Conservation (phyloP, 2,888 invertebrate genomes). For the Didymodactylos carnosus region DNA sequence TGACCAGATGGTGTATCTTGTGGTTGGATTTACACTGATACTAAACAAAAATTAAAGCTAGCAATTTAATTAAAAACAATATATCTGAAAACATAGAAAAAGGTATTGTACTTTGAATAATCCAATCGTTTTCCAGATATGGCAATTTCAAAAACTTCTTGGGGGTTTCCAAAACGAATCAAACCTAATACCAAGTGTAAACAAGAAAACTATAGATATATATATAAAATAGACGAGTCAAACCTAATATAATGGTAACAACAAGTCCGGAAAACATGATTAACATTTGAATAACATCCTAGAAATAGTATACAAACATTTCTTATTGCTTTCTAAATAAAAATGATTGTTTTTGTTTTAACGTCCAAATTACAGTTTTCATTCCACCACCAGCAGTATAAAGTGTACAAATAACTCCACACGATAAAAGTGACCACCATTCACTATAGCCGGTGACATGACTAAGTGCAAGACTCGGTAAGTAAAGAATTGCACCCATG, state of each 20-base stretch:
- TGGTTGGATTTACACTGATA: conserved; percentile 48
- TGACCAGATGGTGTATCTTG: conserved; percentile 68
- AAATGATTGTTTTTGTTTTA: too few species aligned
- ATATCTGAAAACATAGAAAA: not conserved
- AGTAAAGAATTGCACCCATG: conserved; percentile 61
- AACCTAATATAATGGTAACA: conserved; percentile 29
- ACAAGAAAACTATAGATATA: not conserved
- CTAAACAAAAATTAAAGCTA: conserved; percentile 15
- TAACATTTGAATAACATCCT: conserved; percentile 34
- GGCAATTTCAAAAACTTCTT: conserved; percentile 23
- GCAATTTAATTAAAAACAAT: not conserved
- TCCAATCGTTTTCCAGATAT: conserved; percentile 23
- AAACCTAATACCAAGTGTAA: not conserved
- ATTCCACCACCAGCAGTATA: conserved; percentile 37
- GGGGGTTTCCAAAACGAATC: conserved; percentile 25
- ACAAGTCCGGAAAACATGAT: conserved; percentile 34
- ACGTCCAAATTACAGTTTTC: conserved; percentile 35
- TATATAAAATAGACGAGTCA: conserved; percentile 10
- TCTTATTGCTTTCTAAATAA: too few species aligned
- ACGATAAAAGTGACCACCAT: conserved; percentile 24
- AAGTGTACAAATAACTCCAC: conserved; percentile 32
- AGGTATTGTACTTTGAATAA: conserved; percentile 24
- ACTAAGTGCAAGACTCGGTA: conserved; percentile 58
- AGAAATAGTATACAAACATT: too few species aligned
- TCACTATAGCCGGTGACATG: conserved; percentile 37